These are phyloP conservation scores for Myotis findleyi DNA, from an alignment of 2,797 vertebrate genomes.

Conservation along the genomic window DNA sequence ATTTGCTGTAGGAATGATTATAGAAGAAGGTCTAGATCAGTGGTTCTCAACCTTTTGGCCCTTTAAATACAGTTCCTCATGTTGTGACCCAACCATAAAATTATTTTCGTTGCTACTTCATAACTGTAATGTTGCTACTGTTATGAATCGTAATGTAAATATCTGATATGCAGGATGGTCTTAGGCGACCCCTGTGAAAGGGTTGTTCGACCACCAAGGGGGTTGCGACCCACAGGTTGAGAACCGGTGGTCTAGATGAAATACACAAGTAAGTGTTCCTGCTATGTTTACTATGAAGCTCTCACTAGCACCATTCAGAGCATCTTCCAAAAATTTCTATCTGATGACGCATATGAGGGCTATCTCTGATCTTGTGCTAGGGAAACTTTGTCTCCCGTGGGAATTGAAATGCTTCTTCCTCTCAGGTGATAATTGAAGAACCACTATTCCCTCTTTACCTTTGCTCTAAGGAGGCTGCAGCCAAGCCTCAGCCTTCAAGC, in stretches of 20 bases:
- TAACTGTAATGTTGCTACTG: no score
- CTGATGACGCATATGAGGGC: background rate
- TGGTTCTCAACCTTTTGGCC: no score
- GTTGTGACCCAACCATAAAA: no score
- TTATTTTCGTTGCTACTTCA: no score
- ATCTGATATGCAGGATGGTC: no score
- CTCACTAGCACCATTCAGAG: no score
- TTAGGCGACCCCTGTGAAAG: no score
- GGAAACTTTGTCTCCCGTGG: background rate
- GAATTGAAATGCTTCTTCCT: background rate
- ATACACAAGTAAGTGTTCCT: background rate
- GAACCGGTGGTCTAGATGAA: background rate
- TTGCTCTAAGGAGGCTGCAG: background rate
- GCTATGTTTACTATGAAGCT: background rate
- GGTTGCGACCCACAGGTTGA: no score
- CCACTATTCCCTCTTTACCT: background rate
- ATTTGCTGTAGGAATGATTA: background rate
- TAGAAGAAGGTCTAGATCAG: background rate
- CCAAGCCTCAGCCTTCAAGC: background rate
- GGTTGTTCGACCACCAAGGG: no score
- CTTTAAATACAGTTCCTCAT: no score
- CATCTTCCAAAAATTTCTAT: background rate
- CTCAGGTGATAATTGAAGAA: background rate
- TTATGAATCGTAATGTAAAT: no score
- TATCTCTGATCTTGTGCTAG: background rate